Percentiles rank a stretch among this genome's conserved stretches.
These are phyloP conservation scores for Podarcis muralis DNA, from an alignment of 2,113 vertebrate genomes.

Conservation along the genomic window DNA sequence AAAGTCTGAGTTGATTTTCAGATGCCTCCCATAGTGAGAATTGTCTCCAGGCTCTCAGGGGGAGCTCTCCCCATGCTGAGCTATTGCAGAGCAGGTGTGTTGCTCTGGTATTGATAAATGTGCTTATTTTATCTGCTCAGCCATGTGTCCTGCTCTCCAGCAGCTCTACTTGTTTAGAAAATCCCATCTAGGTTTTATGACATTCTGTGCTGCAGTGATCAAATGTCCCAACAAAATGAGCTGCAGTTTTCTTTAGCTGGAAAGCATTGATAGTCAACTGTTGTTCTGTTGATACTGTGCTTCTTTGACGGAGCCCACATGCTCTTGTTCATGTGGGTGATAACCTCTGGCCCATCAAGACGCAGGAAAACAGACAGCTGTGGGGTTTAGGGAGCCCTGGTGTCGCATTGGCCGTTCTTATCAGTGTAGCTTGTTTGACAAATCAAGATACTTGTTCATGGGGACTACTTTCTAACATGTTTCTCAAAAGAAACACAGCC, in stretches of 20 bases:
- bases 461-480: background rate
- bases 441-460: background rate
- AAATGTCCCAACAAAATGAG: background rate
- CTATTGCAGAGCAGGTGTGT: background rate
- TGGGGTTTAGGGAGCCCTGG: background rate
- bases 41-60: rapidly evolving
- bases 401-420: background rate
- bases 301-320: background rate
- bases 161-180: background rate
- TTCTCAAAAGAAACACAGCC: background rate
- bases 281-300: rapidly evolving
- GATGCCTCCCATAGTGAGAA: background rate
- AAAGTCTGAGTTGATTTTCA: background rate
- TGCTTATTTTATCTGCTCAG: background rate
- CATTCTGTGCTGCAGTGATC: background rate
- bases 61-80: background rate
- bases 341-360: background rate
- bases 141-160: background rate
- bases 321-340: background rate
- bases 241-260: background rate
- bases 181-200: background rate
- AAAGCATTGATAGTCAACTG: rapidly evolving
- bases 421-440: background rate
- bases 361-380: background rate
- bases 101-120: background rate